Base-by-base conservation (phyloP, 1,140 invertebrate species). In the Tetramorium parvispinum region DNA sequence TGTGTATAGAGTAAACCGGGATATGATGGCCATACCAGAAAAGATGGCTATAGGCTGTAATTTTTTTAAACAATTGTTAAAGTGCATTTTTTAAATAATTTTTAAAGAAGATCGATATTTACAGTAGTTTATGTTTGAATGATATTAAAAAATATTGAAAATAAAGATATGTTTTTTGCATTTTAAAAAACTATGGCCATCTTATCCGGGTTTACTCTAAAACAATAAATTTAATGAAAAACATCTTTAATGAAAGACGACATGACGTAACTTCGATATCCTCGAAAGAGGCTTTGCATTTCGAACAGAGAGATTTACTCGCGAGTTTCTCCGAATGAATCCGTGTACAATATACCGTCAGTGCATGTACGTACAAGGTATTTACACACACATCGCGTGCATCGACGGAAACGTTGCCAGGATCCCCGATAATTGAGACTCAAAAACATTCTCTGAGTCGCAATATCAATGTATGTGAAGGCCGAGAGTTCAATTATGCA, bases 361-460 rank as follows among this genome's bases (percentile, higher is more conserved):
- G 18, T 37, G 40, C 27, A 68, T 46, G 24, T 61, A 40, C 37
- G 46, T 46, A 51, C 59, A 21, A 51, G 13, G 55, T 46, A 24
- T 51, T 49, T 66, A 53, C 53, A 8, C 16, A 46, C 8, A 8
- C 32, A 32, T 32, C 43, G 53, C 27, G 32, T 10, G 65, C 77
- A 73, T 53, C 55, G 55, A 70, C 27, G 66, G 40, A 76, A 81
- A 85, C 68, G 73, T 85, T 70, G 51, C 70, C 76, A 24, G 46
- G 21, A 85, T 81, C 68, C 21, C 13, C 87, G 57, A 89, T 88
- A 89, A 89, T 89, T 89, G 82, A 71, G 73, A 49, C 37, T 18
- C 51, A 87, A 89, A 88, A 89, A 86, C 75, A 89, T 89, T 88
- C 46, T 86, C 87, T 51, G 57, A 88, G 55, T 85, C 79, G 51